Evolutionary conservation across 1,140 invertebrate species (phyloP).

Genomic region (Acromyrmex echinatior): DNA sequence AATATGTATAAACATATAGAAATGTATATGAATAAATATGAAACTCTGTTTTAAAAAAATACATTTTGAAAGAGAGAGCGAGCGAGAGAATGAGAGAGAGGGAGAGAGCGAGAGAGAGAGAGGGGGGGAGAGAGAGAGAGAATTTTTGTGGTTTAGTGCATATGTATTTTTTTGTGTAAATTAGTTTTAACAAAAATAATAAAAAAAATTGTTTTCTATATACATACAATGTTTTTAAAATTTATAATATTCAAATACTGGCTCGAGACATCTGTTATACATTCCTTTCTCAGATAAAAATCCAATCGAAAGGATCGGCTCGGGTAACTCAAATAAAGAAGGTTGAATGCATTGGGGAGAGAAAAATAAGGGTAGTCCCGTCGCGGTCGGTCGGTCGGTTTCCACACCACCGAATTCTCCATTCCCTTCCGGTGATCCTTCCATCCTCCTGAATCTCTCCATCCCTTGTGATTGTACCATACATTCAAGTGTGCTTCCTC

Average conservation of each 20-base stretch:
- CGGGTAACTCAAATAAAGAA: conserved; percentile 23
- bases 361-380: neutral
- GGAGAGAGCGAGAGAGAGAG: too few relatives aligned
- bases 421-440: neutral
- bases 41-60: neutral
- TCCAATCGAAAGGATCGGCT: neutral
- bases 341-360: conserved; percentile 1
- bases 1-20: neutral
- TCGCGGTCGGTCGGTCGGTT: conserved; percentile 31
- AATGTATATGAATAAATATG: neutral
- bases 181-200: neutral
- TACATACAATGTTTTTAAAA: neutral
- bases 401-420: conserved; percentile 11
- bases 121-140: too few relatives aligned
- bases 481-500: conserved; percentile 3
- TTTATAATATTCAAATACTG: conserved; percentile 3
- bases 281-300: conserved; percentile 5
- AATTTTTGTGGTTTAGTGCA: too few relatives aligned
- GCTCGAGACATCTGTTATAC: neutral
- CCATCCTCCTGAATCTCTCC: neutral
- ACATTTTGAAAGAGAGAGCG: neutral
- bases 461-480: neutral
- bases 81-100: too few relatives aligned
- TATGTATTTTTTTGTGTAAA: neutral
- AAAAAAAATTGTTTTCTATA: neutral